phyloP scores from a whole-genome alignment of 2,797 vertebrate species.

The Fundulus diaphanus region DNA sequence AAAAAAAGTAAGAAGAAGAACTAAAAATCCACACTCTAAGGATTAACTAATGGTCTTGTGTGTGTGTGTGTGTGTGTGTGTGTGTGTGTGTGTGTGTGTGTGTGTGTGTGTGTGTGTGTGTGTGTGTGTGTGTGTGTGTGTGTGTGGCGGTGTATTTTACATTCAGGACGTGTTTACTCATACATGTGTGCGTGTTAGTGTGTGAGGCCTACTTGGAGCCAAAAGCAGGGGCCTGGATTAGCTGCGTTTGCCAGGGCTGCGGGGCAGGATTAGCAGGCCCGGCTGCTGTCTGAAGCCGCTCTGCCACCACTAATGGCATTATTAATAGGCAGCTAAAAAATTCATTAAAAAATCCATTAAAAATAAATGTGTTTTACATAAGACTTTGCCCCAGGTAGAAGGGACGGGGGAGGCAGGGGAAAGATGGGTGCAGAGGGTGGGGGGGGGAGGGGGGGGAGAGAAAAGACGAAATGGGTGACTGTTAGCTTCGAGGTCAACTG shows the following conservation, averaged over 20 bases:
- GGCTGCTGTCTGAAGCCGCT: slow-evolving; percentile 93
- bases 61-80: slow-evolving; percentile 40
- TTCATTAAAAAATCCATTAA: slow-evolving; percentile 99
- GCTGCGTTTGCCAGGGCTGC: slow-evolving; percentile 93
- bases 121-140: slow-evolving; percentile 42
- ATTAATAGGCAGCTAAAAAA: slow-evolving; percentile 99
- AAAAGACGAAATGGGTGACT: slow-evolving; percentile 85
- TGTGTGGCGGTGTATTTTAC: slow-evolving; percentile 42
- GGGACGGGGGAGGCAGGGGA: slow-evolving; percentile 70
- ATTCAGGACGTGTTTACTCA: slow-evolving; percentile 58
- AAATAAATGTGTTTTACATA: slow-evolving; percentile 99
- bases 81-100: slow-evolving; percentile 45
- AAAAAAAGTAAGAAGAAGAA: slow-evolving; percentile 45
- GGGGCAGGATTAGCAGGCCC: slow-evolving; percentile 98
- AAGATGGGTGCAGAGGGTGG: slow-evolving; percentile 39
- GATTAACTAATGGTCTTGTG: slow-evolving; percentile 59
- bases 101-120: slow-evolving; percentile 42
- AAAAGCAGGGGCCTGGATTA: slow-evolving; percentile 96
- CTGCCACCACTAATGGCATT: slow-evolving; percentile 99
- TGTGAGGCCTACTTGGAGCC: slow-evolving; percentile 85
- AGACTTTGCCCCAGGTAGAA: slow-evolving; percentile 98
- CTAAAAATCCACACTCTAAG: slow-evolving; percentile 56
- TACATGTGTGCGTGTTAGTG: slow-evolving; percentile 37
- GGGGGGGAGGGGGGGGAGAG: slow-evolving; percentile 32
- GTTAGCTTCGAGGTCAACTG: slow-evolving; percentile 92